Evolutionary conservation across 2,113 vertebrate genomes (phyloP).

Genomic region (Strix aluco): DNA sequence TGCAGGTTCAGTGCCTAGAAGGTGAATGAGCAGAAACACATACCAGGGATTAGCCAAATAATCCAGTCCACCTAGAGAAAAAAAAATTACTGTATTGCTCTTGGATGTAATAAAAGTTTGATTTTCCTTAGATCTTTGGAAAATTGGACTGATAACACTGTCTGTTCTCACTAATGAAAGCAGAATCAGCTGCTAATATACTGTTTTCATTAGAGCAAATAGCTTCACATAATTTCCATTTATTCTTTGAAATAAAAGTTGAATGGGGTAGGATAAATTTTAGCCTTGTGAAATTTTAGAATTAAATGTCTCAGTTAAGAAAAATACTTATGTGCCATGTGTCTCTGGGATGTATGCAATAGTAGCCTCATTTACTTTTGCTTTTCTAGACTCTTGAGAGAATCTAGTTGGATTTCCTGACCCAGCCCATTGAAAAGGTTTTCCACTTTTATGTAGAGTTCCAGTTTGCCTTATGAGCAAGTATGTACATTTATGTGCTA

Average conservation of each 20-base stretch:
- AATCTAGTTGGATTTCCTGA: background rate
- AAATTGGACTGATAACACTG: background rate
- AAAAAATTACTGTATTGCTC: background rate
- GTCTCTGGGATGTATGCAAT: background rate
- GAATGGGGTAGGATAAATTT: background rate
- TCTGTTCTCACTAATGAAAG: background rate
- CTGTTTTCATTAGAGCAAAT: background rate
- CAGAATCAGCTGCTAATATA: background rate
- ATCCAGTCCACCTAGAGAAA: background rate
- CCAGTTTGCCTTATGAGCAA: fast-evolving
- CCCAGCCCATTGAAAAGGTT: background rate
- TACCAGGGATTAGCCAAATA: background rate
- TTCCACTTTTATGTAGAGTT: background rate
- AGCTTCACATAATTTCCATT: background rate
- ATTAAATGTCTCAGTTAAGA: background rate
- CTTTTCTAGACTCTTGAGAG: background rate
- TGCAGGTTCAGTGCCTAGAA: background rate
- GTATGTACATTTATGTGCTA: background rate
- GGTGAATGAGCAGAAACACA: background rate
- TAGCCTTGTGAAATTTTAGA: background rate
- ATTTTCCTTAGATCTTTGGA: background rate
- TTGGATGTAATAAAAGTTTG: background rate
- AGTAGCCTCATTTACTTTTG: background rate
- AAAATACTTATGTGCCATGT: background rate
- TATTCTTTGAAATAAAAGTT: background rate